These are phyloP conservation scores for Schrankia costaestrigalis DNA, from an alignment of 2,888 invertebrate genomes.

Conservation along the genomic window DNA sequence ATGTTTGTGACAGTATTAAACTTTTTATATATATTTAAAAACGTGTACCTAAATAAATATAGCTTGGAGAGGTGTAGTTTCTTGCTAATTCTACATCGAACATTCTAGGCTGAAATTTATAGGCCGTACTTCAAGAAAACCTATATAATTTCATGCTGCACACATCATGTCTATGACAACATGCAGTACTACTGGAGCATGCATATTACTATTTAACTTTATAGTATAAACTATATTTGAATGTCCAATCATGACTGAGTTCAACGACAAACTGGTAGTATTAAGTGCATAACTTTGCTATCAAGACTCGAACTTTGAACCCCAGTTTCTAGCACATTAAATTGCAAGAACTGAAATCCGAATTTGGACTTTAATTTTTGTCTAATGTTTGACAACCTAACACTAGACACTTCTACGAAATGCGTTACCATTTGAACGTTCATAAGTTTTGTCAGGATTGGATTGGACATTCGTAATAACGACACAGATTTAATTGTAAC, in stretches of 20 bases:
- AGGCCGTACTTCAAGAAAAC: constrained; percentile 51
- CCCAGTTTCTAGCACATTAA: background rate
- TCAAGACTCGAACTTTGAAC: constrained; percentile 3
- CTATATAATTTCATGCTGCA: constrained; percentile 56
- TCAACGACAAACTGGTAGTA: too few species aligned
- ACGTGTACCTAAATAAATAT: constrained; percentile 16
- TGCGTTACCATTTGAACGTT: too few species aligned
- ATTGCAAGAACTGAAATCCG: background rate
- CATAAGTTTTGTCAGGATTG: too few species aligned
- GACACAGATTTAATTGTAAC: background rate
- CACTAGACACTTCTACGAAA: too few species aligned
- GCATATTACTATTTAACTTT: constrained; percentile 59
- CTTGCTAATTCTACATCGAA: constrained; percentile 30
- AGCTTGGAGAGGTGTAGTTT: constrained; percentile 25
- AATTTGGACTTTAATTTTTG: background rate
- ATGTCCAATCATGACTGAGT: constrained; percentile 11
- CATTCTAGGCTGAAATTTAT: constrained; percentile 43
- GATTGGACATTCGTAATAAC: too few species aligned
- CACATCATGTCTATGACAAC: constrained; percentile 61
- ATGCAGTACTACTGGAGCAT: constrained; percentile 64
- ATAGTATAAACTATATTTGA: constrained; percentile 18
- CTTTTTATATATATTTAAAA: constrained; percentile 14
- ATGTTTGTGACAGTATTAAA: constrained; percentile 35
- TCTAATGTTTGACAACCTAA: too few species aligned
- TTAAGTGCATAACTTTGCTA: too few species aligned